Base-by-base conservation (phyloP, 2,888 invertebrate species). In the Blastobasis adustella region DNA sequence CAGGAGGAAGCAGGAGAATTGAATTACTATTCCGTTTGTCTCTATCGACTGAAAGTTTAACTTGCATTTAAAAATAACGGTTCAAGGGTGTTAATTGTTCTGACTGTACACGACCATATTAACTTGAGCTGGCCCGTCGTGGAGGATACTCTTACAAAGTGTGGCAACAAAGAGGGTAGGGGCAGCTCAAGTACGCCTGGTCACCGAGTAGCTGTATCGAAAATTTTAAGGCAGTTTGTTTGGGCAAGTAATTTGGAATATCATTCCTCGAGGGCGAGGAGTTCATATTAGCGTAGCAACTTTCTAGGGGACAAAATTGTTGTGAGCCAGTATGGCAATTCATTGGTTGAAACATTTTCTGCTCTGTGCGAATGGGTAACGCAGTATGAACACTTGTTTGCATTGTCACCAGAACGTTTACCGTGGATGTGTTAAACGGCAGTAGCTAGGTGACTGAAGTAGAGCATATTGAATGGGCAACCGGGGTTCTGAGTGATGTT, bases 161-260 rank as follows among this genome's bases (percentile, higher is more conserved):
- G 23, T 23, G 3, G 23, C 23, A 23, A 23, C 23, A 23, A 23
- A 23, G 23, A 23, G 23, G 23, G 23, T 23, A 23, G 23, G 43
- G 43, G 43, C 9, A 10, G 43, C 5, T 6, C 9, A 47, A 46
- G 46, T 37, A 8, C 37, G 46, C 54, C 52, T 50, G 57, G 53
- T 50, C 59, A 58, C 59, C 59, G 23, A 23, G 23, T 23, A 23
- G 23, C 23, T 23, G 23, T 60, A 61, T 61, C 60, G 58, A 61
- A 55, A 57, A 54, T 49, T 58, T 54, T 63, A 58, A 59, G 58
- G 59, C 58, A 57, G 48, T 57, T 52, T 68, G 58, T 69, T 67
- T 69, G 62, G 55, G 51, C 61, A 64, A 62, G 56, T 49, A 59
- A 67, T 66, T 65, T 62, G 66, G 56, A 61, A 58, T 58, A 54